A percentile compares a stretch with the other conserved stretches of the same genome.
Evolutionary conservation across 1,140 invertebrate genomes (phyloP).

Genomic region (Magallana gigas): DNA sequence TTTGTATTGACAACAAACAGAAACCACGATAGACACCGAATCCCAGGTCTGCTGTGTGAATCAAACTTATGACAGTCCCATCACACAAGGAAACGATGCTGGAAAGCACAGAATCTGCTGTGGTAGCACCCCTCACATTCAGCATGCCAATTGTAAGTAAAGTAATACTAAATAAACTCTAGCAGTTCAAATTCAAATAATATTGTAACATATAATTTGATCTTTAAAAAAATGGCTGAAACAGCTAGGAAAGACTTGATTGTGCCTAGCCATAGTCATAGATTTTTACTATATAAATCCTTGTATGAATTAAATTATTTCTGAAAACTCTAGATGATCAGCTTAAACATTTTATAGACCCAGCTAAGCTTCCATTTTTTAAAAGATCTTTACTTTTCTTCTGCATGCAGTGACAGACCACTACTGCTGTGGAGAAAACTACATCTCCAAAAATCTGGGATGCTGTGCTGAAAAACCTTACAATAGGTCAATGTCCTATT

Average conservation of each 20-base stretch:
- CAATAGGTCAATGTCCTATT: too few species aligned
- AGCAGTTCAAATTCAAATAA: too few species aligned
- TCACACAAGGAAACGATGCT: background rate
- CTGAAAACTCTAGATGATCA: background rate
- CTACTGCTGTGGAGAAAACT: background rate
- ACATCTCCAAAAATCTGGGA: background rate
- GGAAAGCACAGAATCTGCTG: background rate
- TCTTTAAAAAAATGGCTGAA: too few species aligned
- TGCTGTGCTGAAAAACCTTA: background rate
- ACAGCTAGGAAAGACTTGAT: too few species aligned
- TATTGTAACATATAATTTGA: too few species aligned
- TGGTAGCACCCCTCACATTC: background rate
- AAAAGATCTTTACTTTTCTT: background rate
- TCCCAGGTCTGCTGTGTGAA: background rate
- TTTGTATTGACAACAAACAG: background rate
- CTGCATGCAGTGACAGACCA: too few species aligned
- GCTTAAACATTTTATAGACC: background rate
- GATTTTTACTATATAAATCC: background rate
- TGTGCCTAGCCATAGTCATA: background rate
- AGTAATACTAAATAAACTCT: too few species aligned
- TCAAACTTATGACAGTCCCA: background rate
- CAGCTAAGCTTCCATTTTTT: background rate
- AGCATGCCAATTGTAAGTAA: background rate
- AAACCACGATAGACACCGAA: background rate
- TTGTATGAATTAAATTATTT: background rate